Conservation (phyloP, 2,797 vertebrate species). For the Protosalanx chinensis region DNA sequence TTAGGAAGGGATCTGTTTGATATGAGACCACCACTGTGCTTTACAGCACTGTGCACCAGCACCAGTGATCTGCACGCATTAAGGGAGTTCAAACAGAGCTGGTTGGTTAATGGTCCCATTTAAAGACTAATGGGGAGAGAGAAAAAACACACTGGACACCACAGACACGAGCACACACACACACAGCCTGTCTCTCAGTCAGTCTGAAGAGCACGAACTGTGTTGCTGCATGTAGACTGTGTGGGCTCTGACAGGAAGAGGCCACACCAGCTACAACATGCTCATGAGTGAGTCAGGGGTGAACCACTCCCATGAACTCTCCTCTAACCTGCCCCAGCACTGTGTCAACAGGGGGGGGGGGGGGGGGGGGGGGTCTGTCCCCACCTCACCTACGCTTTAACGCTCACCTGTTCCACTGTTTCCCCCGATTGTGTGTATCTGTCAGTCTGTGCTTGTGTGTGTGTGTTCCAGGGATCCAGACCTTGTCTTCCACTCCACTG, state of each 20-base stretch:
- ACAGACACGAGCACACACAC: constrained; percentile 5
- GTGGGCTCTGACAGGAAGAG: constrained; percentile 42
- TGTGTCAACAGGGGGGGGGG: not conserved
- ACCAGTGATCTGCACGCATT: not conserved
- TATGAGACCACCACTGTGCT: not conserved
- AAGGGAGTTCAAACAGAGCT: not conserved
- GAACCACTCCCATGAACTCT: constrained; percentile 22
- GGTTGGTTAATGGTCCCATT: not conserved
- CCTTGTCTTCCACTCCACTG: too few relatives aligned
- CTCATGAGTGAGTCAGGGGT: constrained; percentile 36
- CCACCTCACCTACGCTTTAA: too few relatives aligned
- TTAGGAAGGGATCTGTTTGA: constrained; percentile 6
- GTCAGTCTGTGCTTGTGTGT: not conserved
- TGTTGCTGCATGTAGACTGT: constrained; percentile 14
- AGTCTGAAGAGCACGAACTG: constrained; percentile 2
- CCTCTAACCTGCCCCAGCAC: constrained; percentile 2
- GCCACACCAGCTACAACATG: constrained; percentile 53
- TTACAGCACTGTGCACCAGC: not conserved
- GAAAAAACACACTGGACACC: not conserved
- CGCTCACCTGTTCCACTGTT: too few relatives aligned
- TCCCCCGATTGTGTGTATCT: not conserved
- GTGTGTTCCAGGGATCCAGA: too few relatives aligned
- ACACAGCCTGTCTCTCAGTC: not conserved
- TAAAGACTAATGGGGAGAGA: not conserved
- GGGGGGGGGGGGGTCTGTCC: too few relatives aligned